These are phyloP conservation scores for Cephalopachus bancanus DNA, from an alignment of 2,797 vertebrate genomes.

Conservation along the genomic window DNA sequence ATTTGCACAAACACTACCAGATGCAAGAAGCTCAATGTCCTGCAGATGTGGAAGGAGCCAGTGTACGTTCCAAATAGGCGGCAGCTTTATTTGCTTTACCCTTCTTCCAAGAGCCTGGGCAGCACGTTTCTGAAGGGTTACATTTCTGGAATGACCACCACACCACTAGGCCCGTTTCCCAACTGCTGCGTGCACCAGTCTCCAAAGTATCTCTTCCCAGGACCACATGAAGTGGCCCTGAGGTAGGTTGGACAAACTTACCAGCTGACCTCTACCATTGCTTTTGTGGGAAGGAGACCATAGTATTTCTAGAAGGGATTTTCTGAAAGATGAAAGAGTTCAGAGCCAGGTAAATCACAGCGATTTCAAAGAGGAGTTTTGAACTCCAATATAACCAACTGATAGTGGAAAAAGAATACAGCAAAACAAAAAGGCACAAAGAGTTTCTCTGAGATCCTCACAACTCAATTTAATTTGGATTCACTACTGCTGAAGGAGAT, in stretches of 20 bases:
- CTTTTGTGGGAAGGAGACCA: not conserved
- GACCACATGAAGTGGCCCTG: not conserved
- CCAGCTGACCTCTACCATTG: not conserved
- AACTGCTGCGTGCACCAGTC: not conserved
- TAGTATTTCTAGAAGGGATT: not conserved
- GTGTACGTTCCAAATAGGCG: slow-evolving; percentile 90
- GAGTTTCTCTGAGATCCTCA: not conserved
- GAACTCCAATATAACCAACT: not conserved
- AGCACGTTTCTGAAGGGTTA: slow-evolving; percentile 77
- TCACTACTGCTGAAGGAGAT: not conserved
- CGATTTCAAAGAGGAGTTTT: not conserved
- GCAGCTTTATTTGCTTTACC: slow-evolving; percentile 85
- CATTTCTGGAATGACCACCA: slow-evolving; percentile 80
- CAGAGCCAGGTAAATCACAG: not conserved
- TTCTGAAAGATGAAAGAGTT: slow-evolving; percentile 34
- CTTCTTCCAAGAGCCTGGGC: slow-evolving; percentile 72
- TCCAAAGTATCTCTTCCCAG: not conserved
- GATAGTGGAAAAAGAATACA: not conserved
- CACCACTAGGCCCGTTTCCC: not conserved
- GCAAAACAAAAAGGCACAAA: not conserved
- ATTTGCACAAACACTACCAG: slow-evolving; percentile 98
- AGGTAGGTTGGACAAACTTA: not conserved
- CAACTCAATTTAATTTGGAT: not conserved
- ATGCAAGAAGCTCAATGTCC: slow-evolving; percentile 95
- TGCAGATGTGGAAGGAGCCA: slow-evolving; percentile 93